Base-by-base conservation (phyloP, 2,113 vertebrate genomes). In the Butorides virescens region DNA sequence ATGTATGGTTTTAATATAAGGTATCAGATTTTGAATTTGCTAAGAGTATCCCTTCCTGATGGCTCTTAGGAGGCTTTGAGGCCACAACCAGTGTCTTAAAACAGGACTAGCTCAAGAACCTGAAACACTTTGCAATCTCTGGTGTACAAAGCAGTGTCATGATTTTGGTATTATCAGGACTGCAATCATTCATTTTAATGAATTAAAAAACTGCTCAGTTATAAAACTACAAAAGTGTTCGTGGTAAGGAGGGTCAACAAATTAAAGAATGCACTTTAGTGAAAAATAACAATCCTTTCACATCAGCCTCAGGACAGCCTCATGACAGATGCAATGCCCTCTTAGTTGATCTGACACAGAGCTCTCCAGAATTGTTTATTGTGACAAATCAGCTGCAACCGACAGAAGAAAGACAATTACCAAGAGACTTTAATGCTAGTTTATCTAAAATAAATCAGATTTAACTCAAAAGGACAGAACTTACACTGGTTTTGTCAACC, bases 391-490 rank as follows among this genome's bases (percentile, higher is more conserved):
- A 92, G 19, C 39, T 44, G 68, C 52, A 78, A 52, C 8, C 3
- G 10, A 88, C 7, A 65, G 23, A 66, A 88, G 65, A 84, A 66
- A 88, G 67, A 84, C 36, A 91, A 89, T 83, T 90, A 55, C 47
- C 46, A 78, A 44, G 19, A 58, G 25, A 59, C 9, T 47, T 83
- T 56, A 91, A 75, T 73, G 27, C 62, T 63, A 39, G 39, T 75
- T 91, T 94, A 80, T 76, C 63, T 88, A 87, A 94, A 86, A 76
- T 81, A 89, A 91, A 92, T 68, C 19, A 78, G 59, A 86, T 67
- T 80, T 53, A 89, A 68, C 36, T 72, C 16, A 25, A 84, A 67
- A 55, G 44, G 15, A 62, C 27, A n/a, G 27, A 90, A 87, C 61
- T 36, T 63, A 71, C 13, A 59, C 66, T 55, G 56, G 9, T 67